Percentiles rank a stretch among this genome's conserved stretches.
phyloP scores from a whole-genome alignment of 1,140 invertebrate genomes.

The Orussus abietinus region DNA sequence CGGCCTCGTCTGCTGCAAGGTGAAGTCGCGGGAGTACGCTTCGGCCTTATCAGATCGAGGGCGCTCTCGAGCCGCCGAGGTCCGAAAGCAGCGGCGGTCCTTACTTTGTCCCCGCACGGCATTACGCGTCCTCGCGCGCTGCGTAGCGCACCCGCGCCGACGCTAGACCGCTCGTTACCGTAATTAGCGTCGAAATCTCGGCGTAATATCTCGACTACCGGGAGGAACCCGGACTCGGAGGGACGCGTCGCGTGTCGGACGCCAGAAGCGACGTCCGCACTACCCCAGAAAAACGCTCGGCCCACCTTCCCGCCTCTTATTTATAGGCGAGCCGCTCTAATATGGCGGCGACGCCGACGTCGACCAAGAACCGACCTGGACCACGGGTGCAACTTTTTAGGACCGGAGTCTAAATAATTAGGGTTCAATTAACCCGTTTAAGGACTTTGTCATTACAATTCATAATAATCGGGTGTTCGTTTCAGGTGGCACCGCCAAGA shows the following conservation, averaged over 20 bases:
- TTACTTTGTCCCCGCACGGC: not conserved
- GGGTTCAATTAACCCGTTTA: too few species aligned
- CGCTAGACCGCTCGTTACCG: constrained; percentile 25
- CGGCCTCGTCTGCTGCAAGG: not conserved
- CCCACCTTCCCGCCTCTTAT: constrained; percentile 19
- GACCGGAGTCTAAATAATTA: too few species aligned
- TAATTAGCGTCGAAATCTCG: constrained; percentile 29
- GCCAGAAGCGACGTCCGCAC: constrained; percentile 11
- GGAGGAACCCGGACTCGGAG: constrained; percentile 4
- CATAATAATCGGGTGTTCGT: too few species aligned
- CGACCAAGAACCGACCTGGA: too few species aligned
- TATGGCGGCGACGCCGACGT: constrained; percentile 2
- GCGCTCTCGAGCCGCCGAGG: constrained; percentile 29
- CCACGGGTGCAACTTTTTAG: too few species aligned
- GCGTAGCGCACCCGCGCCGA: too few species aligned
- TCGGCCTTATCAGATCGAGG: constrained; percentile 31
- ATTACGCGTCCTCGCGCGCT: constrained; percentile 13
- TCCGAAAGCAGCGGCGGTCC: constrained; percentile 23
- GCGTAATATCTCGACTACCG: constrained; percentile 17
- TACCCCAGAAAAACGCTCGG: constrained; percentile 23
- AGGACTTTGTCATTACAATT: too few species aligned
- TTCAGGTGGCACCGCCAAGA: too few species aligned
- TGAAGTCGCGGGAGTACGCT: constrained; percentile 13
- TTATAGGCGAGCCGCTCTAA: constrained; percentile 11
- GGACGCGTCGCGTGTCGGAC: constrained; percentile 17